Conservation (phyloP, 2,113 vertebrate genomes). For the Callocephalon fimbriatum region DNA sequence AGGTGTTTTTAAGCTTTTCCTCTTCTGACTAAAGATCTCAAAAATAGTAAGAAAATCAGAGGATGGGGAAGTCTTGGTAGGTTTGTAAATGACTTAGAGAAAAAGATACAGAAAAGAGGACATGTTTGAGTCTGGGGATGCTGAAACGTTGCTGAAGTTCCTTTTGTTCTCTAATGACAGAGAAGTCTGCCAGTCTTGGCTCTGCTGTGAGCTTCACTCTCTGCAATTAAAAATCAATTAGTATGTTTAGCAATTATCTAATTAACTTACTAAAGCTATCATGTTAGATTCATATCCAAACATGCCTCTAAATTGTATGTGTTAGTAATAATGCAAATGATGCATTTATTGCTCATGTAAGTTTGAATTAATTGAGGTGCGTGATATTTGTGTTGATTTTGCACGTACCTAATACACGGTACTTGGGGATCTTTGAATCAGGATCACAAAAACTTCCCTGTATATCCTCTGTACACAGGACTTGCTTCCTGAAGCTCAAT, state of each 20-base stretch:
- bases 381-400: background rate
- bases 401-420: rapidly evolving
- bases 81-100: background rate
- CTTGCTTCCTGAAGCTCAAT: background rate
- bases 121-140: background rate
- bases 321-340: slow-evolving; percentile 13
- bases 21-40: background rate
- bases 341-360: background rate
- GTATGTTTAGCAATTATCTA: slow-evolving; percentile 55
- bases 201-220: background rate
- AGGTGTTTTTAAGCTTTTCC: background rate
- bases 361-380: background rate
- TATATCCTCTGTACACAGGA: rapidly evolving
- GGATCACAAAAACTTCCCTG: background rate
- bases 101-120: background rate
- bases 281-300: slow-evolving; percentile 58
- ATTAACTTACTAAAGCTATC: slow-evolving; percentile 55
- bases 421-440: background rate
- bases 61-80: background rate
- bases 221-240: slow-evolving; percentile 69
- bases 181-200: slow-evolving; percentile 32
- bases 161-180: slow-evolving; percentile 20
- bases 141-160: background rate
- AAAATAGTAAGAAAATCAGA: background rate
- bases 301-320: background rate